A percentile compares a stretch with the other conserved stretches of the same genome.
Evolutionary conservation across 2,113 vertebrate species (phyloP).

Genomic region (Aegypius monachus): DNA sequence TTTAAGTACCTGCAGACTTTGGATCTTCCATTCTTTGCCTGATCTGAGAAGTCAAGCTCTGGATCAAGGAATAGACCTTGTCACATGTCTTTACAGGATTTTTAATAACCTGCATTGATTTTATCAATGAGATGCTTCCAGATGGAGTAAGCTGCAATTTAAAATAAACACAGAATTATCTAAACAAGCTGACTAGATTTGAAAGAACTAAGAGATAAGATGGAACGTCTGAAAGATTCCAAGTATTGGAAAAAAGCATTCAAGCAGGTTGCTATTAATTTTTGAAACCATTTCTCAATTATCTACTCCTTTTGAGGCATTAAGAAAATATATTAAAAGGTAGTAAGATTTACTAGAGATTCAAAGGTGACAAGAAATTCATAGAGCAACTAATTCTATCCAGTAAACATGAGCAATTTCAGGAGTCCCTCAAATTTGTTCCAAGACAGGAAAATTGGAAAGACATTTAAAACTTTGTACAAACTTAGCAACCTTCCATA

Average conservation of each 20-base stretch:
- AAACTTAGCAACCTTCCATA: background rate
- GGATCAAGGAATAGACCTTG: constrained; percentile 87
- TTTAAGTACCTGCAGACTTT: constrained; percentile 81
- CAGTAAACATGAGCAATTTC: background rate
- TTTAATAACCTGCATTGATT: constrained; percentile 89
- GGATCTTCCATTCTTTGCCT: constrained; percentile 88
- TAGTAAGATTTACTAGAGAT: background rate
- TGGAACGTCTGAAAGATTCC: background rate
- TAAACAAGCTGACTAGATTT: background rate
- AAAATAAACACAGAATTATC: constrained; percentile 10
- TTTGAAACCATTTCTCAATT: background rate
- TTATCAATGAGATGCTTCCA: constrained; percentile 83
- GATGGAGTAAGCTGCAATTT: constrained; percentile 84
- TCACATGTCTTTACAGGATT: constrained; percentile 90
- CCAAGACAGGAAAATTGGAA: background rate
- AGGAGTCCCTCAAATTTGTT: background rate
- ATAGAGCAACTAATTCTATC: background rate
- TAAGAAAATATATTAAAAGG: background rate
- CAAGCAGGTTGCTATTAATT: background rate
- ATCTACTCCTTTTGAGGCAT: background rate
- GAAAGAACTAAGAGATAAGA: background rate
- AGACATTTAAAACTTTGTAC: background rate
- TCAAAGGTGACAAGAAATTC: background rate
- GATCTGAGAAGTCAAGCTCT: constrained; percentile 87
- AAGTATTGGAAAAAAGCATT: background rate